Base-by-base conservation (phyloP, 2,797 vertebrate genomes). In the Myripristis murdjan region DNA sequence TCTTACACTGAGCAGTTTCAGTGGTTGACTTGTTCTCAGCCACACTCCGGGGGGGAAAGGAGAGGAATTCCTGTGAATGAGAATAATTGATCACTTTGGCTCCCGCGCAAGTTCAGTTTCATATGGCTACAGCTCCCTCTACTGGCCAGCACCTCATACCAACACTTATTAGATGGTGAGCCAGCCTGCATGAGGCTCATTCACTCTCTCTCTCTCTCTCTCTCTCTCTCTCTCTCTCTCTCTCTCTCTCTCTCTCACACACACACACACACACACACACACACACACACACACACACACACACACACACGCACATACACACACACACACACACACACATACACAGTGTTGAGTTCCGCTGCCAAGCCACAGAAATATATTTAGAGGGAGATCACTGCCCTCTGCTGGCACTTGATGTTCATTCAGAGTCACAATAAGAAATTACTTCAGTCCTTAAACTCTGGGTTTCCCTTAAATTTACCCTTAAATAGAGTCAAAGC, bases 11-110 rank as follows among this genome's bases (percentile, higher is more conserved):
- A 78, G 63, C 56, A 26, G 71, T 65, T 48, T 26, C 33, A 58
- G 31, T 18, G 46, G 41, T 53, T 77, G 79, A 75, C 64, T 77
- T 64, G 64, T 75, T 81, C 56, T 71, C 54, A 70, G 71, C 48
- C 48, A 66, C 49, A 41, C 65, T 75, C 61, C 72, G 28, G 69
- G 64, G 31, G 59, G 12, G 51, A 54, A 26, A 44, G 35, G 16
- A 52, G 57, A 74, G 52, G 71, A 68, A 70, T 60, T 56, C 77
- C 85, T 90, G 87, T 43, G 61, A 79, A 89, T 44, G 57, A 79
- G 10, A 83, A 28, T 1, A 41, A 65, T 12, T 7, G 26, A 58
- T 58, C 62, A 55, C 46, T 53, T 54, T 28, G 7, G 11, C 37
- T 43, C 48, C 10, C 53, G 8, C 18, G 9, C 33, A 1, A 3